Base-by-base conservation (phyloP, 2,113 vertebrate genomes). In the Regulus satrapa region DNA sequence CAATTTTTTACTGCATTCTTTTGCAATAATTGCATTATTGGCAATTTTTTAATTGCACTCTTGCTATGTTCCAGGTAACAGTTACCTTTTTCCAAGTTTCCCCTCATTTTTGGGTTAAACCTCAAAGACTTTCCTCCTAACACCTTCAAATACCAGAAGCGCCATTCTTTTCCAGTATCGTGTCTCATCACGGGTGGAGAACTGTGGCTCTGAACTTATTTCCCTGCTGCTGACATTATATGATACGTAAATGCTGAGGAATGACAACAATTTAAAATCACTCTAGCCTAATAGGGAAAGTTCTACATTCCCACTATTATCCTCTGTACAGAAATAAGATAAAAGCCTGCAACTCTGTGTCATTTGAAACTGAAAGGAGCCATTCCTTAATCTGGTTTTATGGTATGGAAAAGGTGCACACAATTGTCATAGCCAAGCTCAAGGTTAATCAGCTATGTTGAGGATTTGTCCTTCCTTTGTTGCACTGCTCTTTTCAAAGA, bases 11-110 rank as follows among this genome's bases (percentile, higher is more conserved):
- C n/a, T n/a, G n/a, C n/a, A n/a, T n/a, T n/a, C n/a, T n/a, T n/a
- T n/a, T n/a, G n/a, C n/a, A n/a, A n/a, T n/a, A n/a, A n/a, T n/a
- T n/a, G n/a, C n/a, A n/a, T 5, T 36, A 12, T 4, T 66, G 21
- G n/a, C 6, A 3, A 10, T 19, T 55, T 86, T 56, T 31, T 28
- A 51, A 38, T 31, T 25, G 5, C 9, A 17, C 5, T 58, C 6
- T 67, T 69, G 2, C 21, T 45, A 9, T 25, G 31, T 67, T 82
- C 15, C 1, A n/a, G n/a, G 0, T 3, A 19, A 68, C 3, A 7
- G 5, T 11, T 68, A 10, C 14, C 10, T 48, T 34, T 8, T 6
- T 14, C 18, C 11, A 46, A 2, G 3, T 18, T 54, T 36, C 38
- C 34, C 6, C 8, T 54, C 9, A 24, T 19, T 64, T 45, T 54